phyloP scores from a whole-genome alignment of 2,888 invertebrate species.

The Microctonus aethiopoides region DNA sequence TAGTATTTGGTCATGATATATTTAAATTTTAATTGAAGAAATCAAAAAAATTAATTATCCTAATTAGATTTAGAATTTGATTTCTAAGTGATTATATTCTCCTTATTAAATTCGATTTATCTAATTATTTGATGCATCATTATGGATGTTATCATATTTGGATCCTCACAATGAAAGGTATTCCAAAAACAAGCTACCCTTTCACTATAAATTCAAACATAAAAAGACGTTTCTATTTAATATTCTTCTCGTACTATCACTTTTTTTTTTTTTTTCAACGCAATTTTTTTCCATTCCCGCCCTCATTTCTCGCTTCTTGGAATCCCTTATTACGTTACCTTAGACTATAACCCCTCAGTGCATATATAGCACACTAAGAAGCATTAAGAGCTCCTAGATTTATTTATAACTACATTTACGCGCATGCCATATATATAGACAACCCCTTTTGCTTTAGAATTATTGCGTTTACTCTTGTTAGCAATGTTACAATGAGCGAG shows the following conservation, averaged over 20 bases:
- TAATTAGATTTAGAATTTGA: too few relatives aligned
- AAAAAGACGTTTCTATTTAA: not conserved
- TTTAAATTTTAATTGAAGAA: too few relatives aligned
- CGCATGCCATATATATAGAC: slow-evolving; percentile 55
- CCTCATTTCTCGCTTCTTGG: slow-evolving; percentile 35
- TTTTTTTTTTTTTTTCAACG: not conserved
- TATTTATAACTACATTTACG: slow-evolving; percentile 68
- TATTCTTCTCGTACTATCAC: too few relatives aligned
- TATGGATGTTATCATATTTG: too few relatives aligned
- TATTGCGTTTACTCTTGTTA: slow-evolving; percentile 60
- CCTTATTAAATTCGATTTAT: too few relatives aligned
- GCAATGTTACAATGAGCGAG: slow-evolving; percentile 1
- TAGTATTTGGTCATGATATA: too few relatives aligned
- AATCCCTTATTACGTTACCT: slow-evolving; percentile 14
- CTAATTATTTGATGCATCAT: too few relatives aligned
- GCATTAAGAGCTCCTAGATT: slow-evolving; percentile 67
- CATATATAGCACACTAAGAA: slow-evolving; percentile 45
- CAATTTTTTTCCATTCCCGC: slow-evolving; percentile 28
- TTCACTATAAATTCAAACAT: not conserved
- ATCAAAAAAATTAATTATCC: too few relatives aligned
- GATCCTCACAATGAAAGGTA: too few relatives aligned
- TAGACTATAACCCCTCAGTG: slow-evolving; percentile 36
- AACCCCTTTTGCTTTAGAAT: slow-evolving; percentile 57
- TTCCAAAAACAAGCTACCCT: too few relatives aligned
- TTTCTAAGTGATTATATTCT: too few relatives aligned